These are phyloP conservation scores for Punctoribates punctum DNA, from an alignment of 2,888 invertebrate genomes.

Conservation along the genomic window DNA sequence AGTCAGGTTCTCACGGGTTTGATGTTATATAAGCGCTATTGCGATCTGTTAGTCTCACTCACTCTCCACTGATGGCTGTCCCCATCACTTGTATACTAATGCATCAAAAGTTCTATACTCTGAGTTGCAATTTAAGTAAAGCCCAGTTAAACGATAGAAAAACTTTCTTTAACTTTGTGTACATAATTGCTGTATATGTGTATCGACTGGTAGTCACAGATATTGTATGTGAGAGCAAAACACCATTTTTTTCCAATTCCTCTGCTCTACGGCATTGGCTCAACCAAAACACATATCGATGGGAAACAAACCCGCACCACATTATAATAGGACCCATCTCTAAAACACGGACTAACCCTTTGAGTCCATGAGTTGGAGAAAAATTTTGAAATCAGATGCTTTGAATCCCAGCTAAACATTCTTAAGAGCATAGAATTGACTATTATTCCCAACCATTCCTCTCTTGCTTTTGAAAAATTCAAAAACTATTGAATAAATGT, in stretches of 20 bases:
- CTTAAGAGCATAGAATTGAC: too few species aligned
- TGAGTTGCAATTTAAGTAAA: background rate
- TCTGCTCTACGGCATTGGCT: background rate
- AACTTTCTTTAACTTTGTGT: slow-evolving; percentile 1
- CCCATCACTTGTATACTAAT: slow-evolving; percentile 20
- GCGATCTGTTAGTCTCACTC: background rate
- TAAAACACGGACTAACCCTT: background rate
- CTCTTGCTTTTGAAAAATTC: too few species aligned
- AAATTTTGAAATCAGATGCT: background rate
- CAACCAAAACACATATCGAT: background rate
- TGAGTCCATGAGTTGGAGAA: background rate
- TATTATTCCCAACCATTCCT: too few species aligned
- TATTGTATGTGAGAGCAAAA: background rate
- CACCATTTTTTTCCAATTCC: slow-evolving; percentile 1
- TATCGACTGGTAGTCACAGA: background rate
- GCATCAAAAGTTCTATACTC: slow-evolving; percentile 16
- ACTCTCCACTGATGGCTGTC: background rate
- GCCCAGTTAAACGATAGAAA: slow-evolving; percentile 2
- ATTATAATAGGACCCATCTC: slow-evolving; percentile 18
- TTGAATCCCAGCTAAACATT: too few species aligned
- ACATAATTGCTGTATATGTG: slow-evolving; percentile 24
- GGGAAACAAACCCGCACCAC: slow-evolving; percentile 13
- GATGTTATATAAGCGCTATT: slow-evolving; percentile 17
- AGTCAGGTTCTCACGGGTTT: slow-evolving; percentile 24
- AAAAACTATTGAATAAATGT: too few species aligned